Conservation (phyloP, 2,113 vertebrate genomes). For the Platysternon megacephalum region DNA sequence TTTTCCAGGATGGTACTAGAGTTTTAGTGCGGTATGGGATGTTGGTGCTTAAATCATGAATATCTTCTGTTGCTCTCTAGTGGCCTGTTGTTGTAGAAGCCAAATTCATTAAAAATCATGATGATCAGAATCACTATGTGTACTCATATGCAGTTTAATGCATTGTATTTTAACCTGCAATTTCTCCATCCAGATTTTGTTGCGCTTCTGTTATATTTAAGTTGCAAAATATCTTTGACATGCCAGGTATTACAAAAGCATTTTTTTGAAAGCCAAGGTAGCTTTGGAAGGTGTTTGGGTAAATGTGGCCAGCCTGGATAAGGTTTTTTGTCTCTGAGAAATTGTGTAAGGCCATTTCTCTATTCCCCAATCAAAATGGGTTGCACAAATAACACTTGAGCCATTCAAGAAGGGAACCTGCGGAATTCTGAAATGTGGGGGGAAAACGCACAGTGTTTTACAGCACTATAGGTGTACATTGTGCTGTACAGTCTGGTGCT, state of each 20-base stretch:
- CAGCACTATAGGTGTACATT: fast-evolving
- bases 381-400: not conserved
- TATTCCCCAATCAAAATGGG: not conserved
- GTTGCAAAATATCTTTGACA: not conserved
- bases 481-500: fast-evolving
- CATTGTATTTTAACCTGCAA: not conserved
- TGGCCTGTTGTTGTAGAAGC: not conserved
- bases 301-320: not conserved
- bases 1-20: not conserved
- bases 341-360: fast-evolving
- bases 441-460: fast-evolving
- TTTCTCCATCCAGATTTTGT: not conserved
- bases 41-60: not conserved
- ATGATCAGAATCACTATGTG: fast-evolving
- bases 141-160: fast-evolving
- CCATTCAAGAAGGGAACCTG: fast-evolving
- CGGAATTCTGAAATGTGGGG: fast-evolving
- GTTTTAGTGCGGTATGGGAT: not conserved
- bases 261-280: not conserved
- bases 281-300: not conserved
- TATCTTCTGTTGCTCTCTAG: not conserved
- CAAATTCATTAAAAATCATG: not conserved
- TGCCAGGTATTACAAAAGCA: not conserved
- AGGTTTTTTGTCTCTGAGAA: not conserved
- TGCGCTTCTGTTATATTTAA: not conserved